Conservation (phyloP, 2,888 invertebrate species). For the Macrophya annulata region DNA sequence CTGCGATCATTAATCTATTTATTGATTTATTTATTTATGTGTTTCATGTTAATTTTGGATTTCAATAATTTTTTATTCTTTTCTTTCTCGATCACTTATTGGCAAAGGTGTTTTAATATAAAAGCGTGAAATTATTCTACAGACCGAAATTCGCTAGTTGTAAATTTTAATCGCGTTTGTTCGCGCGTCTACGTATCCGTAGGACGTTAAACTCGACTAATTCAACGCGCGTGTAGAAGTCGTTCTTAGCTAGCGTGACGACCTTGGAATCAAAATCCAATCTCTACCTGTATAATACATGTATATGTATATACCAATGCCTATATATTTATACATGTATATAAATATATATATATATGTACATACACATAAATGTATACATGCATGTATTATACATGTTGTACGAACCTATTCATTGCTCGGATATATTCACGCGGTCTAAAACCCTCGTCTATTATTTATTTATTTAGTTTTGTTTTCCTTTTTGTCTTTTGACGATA, state of each 20-base stretch:
- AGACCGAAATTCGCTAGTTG: background rate
- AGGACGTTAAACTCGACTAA: slow-evolving; percentile 42
- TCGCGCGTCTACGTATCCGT: background rate
- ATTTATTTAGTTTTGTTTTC: background rate
- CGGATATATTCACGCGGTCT: slow-evolving; percentile 3
- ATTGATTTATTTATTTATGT: background rate
- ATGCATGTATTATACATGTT: too few relatives aligned
- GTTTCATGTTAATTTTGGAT: background rate
- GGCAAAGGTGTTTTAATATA: background rate
- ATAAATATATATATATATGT: too few relatives aligned
- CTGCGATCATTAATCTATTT: background rate
- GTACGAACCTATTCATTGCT: background rate
- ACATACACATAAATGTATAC: too few relatives aligned
- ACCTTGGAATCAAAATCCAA: slow-evolving; percentile 44
- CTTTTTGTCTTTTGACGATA: background rate
- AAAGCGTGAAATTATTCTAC: too few relatives aligned
- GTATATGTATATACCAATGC: background rate
- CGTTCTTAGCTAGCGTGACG: slow-evolving; percentile 37
- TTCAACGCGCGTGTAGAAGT: slow-evolving; percentile 41
- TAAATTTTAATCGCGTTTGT: slow-evolving; percentile 27
- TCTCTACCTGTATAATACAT: slow-evolving; percentile 16
- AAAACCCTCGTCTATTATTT: background rate
- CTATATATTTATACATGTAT: background rate
- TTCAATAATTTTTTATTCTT: background rate
- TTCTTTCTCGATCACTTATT: background rate